Evolutionary conservation across 2,888 invertebrate genomes (phyloP), one percentile per base, ranked within the genome.

Genomic region (Morpho helenor): DNA sequence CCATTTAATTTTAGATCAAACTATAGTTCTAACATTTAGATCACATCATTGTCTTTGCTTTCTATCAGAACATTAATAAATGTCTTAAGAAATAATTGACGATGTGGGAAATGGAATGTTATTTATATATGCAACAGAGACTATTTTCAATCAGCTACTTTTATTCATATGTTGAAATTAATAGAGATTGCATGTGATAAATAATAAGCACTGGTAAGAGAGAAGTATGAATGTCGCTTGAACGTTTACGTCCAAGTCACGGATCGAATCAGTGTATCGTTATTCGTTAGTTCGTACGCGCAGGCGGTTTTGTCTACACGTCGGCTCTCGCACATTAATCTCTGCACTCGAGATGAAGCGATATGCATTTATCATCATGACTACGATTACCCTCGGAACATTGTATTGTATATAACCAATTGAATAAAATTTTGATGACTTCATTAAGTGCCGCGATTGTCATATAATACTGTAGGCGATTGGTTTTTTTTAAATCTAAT

Each of bases 311-410:
- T 81, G 87, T 88, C 85, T 87, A 87, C 82, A 77, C 75, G 75
- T 76, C 78, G 75, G 73, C 82, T 78, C 78, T 79, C 76, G 80
- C 76, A 72, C 87, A 90, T 90, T 90, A 89, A 90, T 90, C 89
- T 82, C 77, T 62, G 61, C 68, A 68, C 77, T 69, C 68, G 81
- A 89, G 88, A 90, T 89, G 87, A 87, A 90, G 85, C 80, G 89
- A 87, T 89, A 84, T 79, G 77, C 83, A 90, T 90, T 89, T 89
- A 84, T 90, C 88, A 88, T 86, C 80, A 71, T 84, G 87, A 82
- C 86, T 68, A 73, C 82, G 86, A 88, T 88, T 84, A 85, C 82
- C 84, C 79, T 70, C 68, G 77, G 83, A 83, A 84, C 80, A 75
- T 80, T 75, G 79, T 72, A 82, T 87, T 85, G 83, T 87, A 78